A percentile compares a stretch with the other conserved stretches of the same genome.
phyloP scores from a whole-genome alignment of 2,888 invertebrate species.

The Allacma fusca region DNA sequence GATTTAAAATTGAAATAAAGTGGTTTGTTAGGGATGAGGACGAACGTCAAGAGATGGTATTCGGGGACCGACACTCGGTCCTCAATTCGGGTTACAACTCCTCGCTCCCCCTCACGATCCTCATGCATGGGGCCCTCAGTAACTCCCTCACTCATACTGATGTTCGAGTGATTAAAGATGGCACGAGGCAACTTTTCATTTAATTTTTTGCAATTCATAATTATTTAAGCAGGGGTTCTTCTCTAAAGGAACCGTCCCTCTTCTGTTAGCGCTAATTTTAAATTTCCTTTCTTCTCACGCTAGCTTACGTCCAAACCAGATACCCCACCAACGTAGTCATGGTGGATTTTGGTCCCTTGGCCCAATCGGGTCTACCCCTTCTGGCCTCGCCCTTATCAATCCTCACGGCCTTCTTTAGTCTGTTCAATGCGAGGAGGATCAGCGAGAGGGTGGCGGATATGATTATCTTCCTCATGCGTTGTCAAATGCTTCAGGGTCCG shows the following conservation, averaged over 20 bases:
- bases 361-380: constrained; percentile 28
- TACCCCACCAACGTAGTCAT: constrained; percentile 37
- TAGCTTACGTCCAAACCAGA: constrained; percentile 32
- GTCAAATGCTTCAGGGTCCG: constrained; percentile 7
- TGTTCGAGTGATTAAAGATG: constrained; percentile 40
- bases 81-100: background rate
- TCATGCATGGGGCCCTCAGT: constrained; percentile 39
- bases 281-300: no score
- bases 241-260: no score
- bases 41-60: constrained; percentile 17
- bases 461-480: constrained; percentile 28
- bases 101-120: constrained; percentile 25
- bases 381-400: constrained; percentile 9
- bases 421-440: constrained; percentile 21
- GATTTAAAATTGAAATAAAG: no score
- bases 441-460: constrained; percentile 26
- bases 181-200: constrained; percentile 24
- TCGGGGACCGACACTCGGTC: constrained; percentile 27
- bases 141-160: constrained; percentile 33
- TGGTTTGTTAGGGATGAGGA: constrained; percentile 35
- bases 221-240: no score
- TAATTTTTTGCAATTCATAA: background rate
- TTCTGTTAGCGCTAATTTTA: no score
- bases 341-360: constrained; percentile 38
- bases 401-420: constrained; percentile 22